Conservation (phyloP, 2,797 vertebrate species). For the Spea hammondii region DNA sequence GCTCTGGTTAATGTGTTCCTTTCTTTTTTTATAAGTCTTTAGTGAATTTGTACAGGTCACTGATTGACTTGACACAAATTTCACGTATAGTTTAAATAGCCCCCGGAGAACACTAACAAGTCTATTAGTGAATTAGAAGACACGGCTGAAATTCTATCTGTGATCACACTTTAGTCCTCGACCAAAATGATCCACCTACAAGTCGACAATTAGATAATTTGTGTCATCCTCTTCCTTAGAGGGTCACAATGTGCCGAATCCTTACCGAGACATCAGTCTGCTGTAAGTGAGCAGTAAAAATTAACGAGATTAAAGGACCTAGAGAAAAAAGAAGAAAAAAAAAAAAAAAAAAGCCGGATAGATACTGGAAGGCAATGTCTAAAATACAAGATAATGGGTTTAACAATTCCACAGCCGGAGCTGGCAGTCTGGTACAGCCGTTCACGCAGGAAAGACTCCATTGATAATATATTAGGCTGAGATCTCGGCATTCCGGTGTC, state of each 20-base stretch:
- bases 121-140: conserved; percentile 38
- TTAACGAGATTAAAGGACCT: conserved; percentile 36
- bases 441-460: background rate
- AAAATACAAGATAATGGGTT: background rate
- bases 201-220: conserved; percentile 47
- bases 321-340: background rate
- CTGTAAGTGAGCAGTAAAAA: conserved; percentile 48
- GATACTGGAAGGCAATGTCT: background rate
- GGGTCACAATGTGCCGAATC: conserved; percentile 41
- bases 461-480: background rate
- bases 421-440: background rate
- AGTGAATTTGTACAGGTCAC: conserved; percentile 47
- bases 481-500: background rate
- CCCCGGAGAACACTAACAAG: conserved; percentile 34
- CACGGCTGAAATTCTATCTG: conserved; percentile 11
- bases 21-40: conserved; percentile 34
- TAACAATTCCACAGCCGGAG: background rate
- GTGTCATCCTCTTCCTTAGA: conserved; percentile 33
- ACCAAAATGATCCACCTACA: conserved; percentile 38
- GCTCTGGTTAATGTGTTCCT: conserved; percentile 40
- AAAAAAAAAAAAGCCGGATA: background rate
- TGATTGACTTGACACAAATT: conserved; percentile 47
- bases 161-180: conserved; percentile 46
- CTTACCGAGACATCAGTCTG: conserved; percentile 40
- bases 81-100: conserved; percentile 40